phyloP scores from a whole-genome alignment of 2,797 vertebrate genomes.

The Siniperca undulata region DNA sequence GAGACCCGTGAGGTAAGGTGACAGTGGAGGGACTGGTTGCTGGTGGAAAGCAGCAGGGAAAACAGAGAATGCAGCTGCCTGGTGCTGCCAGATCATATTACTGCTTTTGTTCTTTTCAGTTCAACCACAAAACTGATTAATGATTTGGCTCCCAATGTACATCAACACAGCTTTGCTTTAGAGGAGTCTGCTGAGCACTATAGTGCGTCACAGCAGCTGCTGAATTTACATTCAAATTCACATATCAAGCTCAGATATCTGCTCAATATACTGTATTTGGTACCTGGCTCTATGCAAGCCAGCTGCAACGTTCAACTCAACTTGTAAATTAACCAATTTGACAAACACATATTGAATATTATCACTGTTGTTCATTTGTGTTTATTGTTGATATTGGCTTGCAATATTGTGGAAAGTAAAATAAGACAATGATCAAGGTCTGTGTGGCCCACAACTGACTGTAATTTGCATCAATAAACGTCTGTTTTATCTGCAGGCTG shows the following conservation, averaged over 20 bases:
- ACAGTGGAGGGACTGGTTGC: constrained; percentile 59
- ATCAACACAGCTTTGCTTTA: constrained; percentile 77
- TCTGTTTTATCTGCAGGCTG: constrained; percentile 12
- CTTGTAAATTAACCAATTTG: background rate
- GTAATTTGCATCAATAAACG: background rate
- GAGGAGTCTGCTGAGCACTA: background rate
- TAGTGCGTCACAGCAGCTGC: background rate
- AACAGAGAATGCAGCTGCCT: constrained; percentile 54
- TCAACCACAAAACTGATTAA: constrained; percentile 80
- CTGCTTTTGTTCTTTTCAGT: constrained; percentile 73
- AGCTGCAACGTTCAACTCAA: constrained; percentile 4
- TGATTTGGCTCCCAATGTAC: constrained; percentile 67
- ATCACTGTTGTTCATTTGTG: background rate
- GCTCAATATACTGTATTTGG: background rate
- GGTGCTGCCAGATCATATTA: constrained; percentile 73
- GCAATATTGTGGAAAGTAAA: background rate
- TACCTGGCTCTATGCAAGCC: background rate
- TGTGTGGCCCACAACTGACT: background rate
- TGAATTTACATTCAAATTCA: constrained; percentile 16
- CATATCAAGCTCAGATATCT: constrained; percentile 1
- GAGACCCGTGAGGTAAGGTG: constrained; percentile 76
- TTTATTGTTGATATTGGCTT: constrained; percentile 2
- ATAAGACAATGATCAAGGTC: background rate
- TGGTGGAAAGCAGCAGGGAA: constrained; percentile 38
- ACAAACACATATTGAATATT: background rate